These are phyloP conservation scores for Clavelina lepadiformis DNA, from an alignment of 23 tunicate species.

Conservation along the genomic window DNA sequence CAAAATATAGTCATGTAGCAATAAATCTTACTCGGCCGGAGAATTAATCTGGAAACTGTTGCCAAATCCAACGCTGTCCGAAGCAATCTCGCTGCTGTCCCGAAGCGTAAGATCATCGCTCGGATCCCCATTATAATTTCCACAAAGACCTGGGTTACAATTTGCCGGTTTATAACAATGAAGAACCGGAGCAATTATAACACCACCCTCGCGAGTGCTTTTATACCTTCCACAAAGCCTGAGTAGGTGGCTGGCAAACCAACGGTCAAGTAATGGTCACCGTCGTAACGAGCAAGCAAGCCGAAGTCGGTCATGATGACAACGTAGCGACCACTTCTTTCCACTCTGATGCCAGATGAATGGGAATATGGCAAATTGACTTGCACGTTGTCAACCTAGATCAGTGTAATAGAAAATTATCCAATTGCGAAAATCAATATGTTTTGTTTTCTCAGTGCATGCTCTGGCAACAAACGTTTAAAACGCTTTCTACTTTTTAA, in stretches of 20 bases:
- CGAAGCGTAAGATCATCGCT: conserved; percentile 37
- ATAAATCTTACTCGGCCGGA: conserved; percentile 42
- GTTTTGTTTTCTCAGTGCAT: too few relatives aligned
- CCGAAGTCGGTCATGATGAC: conserved; percentile 32
- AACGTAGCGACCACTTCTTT: conserved; percentile 55
- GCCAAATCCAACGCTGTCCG: conserved; percentile 27
- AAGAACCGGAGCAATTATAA: too few relatives aligned
- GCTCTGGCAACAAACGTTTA: too few relatives aligned
- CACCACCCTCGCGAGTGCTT: too few relatives aligned
- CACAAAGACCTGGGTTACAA: conserved; percentile 78
- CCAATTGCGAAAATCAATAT: too few relatives aligned
- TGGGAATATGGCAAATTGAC: conserved; percentile 54
- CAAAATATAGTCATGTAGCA: too few relatives aligned
- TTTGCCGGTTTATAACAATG: too few relatives aligned
- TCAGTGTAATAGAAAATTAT: too few relatives aligned
- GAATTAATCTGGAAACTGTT: conserved; percentile 58
- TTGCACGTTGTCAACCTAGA: conserved; percentile 41
- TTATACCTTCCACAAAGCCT: conserved; percentile 54
- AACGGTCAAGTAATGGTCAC: conserved; percentile 64
- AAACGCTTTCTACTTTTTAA: too few relatives aligned
- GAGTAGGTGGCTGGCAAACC: conserved; percentile 49
- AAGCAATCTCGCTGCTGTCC: not conserved
- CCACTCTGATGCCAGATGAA: conserved; percentile 18
- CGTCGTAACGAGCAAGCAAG: conserved; percentile 52
- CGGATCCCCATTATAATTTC: conserved; percentile 59